Conservation (phyloP, 2,113 vertebrate species). For the Callopanchax toddi region DNA sequence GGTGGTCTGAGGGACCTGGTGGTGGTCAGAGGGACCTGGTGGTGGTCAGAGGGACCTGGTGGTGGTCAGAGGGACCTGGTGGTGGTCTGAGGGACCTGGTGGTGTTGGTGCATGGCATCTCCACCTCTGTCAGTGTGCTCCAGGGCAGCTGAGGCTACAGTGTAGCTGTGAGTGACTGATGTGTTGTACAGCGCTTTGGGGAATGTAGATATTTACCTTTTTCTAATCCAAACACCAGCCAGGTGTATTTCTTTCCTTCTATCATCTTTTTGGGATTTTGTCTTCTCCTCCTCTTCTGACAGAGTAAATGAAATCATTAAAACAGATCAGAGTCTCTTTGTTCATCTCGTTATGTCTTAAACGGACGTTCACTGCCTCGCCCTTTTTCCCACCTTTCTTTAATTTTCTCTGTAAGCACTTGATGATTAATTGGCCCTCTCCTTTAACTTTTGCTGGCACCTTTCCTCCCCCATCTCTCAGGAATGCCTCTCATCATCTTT, state of each 20-base stretch:
- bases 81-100: too few relatives aligned
- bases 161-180: too few relatives aligned
- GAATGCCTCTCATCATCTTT: constrained; percentile 78
- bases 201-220: background rate
- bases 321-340: constrained; percentile 40
- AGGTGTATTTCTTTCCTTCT: background rate
- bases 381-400: constrained; percentile 55
- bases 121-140: too few relatives aligned
- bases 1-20: too few relatives aligned
- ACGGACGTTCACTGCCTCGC: constrained; percentile 23
- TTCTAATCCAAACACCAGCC: background rate
- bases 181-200: too few relatives aligned
- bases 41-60: too few relatives aligned
- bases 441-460: constrained; percentile 62
- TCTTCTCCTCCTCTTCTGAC: background rate
- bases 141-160: too few relatives aligned
- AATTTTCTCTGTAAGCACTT: constrained; percentile 70
- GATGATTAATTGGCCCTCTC: constrained; percentile 76
- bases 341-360: constrained; percentile 28
- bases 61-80: too few relatives aligned
- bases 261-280: constrained; percentile 5
- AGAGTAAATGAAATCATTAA: constrained; percentile 43
- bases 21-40: too few relatives aligned
- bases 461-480: constrained; percentile 64
- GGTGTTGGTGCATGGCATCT: too few relatives aligned